Base-by-base conservation (phyloP, 1,140 invertebrate species). In the Lineus longissimus region DNA sequence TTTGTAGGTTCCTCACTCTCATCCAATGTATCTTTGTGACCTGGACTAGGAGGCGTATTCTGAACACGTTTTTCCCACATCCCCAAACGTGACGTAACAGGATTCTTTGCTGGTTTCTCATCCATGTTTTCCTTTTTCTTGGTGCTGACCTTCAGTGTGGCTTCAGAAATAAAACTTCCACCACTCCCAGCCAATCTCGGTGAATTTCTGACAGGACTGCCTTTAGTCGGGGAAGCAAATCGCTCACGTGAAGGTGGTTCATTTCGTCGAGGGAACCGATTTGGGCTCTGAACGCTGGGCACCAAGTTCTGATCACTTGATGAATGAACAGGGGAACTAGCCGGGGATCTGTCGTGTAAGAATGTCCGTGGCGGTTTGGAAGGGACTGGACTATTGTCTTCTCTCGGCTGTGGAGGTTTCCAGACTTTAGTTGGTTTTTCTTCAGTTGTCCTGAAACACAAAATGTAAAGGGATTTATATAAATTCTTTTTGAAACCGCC, bases 1-100 rank as follows among this genome's bases (percentile, higher is more conserved):
- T 13, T 54, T 13, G 73, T 70, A 43, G 68, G 71, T 57, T 70
- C 71, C 40, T 70, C 71, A 7, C 61, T 61, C 29, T 68, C 68
- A 7, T 56, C 55, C 13, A 55, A 55, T n/a, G 1, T 62, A 31
- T 7, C 45, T 27, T 27, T 43, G n/a, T 2, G 54, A 17, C 2
- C 31, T 55, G 51, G 36, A 22, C 43, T 55, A 13, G 25, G 41
- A 13, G 15, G 61, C 54, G 59, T 57, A n/a, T 60, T 27, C 56
- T 62, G n/a, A 66, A 63, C 36, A 68, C 65, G 61, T 62, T 59
- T 47, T 63, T 55, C 29, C 67, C 71, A 51, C 63, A 54, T 17
- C 55, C 40, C 62, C 70, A 70, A 2, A 67, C 64, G 30, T 64
- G 61, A 23, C 67, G 33, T 61, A 61, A 58, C 57, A 56, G 36